Percentiles rank a stretch among this genome's conserved stretches.
These are phyloP conservation scores for Yponomeuta malinellus DNA, from an alignment of 2,888 invertebrate genomes.

Conservation along the genomic window DNA sequence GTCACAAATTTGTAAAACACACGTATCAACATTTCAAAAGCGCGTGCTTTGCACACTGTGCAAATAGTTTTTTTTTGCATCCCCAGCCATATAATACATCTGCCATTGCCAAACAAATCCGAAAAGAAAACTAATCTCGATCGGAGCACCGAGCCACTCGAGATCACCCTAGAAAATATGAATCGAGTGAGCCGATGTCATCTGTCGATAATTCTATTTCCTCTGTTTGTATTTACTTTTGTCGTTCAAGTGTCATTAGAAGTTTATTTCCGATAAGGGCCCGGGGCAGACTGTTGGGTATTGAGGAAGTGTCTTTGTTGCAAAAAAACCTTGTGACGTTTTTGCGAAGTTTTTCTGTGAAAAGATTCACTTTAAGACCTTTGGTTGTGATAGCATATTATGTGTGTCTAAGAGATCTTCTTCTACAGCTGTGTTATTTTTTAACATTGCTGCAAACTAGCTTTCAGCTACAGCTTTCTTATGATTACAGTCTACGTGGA, in stretches of 20 bases:
- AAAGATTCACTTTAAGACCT: background rate
- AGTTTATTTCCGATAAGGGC: slow-evolving; percentile 38
- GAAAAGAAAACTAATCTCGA: slow-evolving; percentile 8
- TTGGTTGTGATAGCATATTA: background rate
- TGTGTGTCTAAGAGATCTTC: background rate
- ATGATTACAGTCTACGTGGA: too few species aligned
- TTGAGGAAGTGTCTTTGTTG: background rate
- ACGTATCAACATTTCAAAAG: background rate
- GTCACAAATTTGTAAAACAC: too few species aligned
- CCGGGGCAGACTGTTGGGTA: slow-evolving; percentile 17
- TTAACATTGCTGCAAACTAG: too few species aligned
- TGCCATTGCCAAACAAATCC: slow-evolving; percentile 8
- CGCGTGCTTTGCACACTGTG: background rate
- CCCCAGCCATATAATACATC: background rate
- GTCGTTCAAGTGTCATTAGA: slow-evolving; percentile 37
- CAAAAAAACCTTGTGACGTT: background rate
- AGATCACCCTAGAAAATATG: slow-evolving; percentile 40
- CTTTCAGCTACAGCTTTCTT: too few species aligned
- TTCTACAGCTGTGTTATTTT: too few species aligned
- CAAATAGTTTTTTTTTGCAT: background rate
- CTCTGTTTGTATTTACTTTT: slow-evolving; percentile 43
- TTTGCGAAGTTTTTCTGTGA: background rate
- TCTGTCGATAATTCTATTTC: slow-evolving; percentile 35
- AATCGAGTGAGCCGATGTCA: slow-evolving; percentile 42
- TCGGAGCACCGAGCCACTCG: slow-evolving; percentile 18